phyloP scores from a whole-genome alignment of 1,140 invertebrate species.

The Ostrea denselamellosa region DNA sequence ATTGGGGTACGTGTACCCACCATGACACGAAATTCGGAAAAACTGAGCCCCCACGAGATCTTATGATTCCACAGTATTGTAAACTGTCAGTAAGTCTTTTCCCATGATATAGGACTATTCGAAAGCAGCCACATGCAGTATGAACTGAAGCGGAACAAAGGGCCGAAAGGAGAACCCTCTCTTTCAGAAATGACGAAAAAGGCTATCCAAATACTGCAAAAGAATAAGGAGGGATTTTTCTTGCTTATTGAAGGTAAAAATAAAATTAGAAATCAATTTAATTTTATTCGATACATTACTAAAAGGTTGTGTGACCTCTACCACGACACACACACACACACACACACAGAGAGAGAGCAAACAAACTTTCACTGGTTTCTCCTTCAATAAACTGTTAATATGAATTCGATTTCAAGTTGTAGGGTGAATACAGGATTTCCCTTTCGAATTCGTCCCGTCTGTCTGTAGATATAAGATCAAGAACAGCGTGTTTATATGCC shows the following conservation, averaged over 20 bases:
- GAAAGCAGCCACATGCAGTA: conserved; percentile 88
- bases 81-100: no score
- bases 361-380: not conserved
- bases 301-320: not conserved
- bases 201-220: conserved; percentile 89
- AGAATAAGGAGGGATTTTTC: conserved; percentile 90
- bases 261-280: not conserved
- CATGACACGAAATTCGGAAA: no score
- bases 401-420: no score
- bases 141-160: conserved; percentile 85
- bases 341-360: not conserved
- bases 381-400: not conserved
- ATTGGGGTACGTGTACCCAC: no score
- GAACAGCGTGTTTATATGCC: no score
- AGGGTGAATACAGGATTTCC: no score
- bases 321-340: not conserved
- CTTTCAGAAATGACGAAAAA: conserved; percentile 91
- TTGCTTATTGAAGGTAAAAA: conserved; percentile 90
- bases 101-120: conserved; percentile 81
- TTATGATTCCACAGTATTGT: no score
- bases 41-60: no score
- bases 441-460: no score
- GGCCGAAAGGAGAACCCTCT: conserved; percentile 79
- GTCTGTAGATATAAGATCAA: no score
- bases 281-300: not conserved